phyloP scores from a whole-genome alignment of 2,797 vertebrate genomes.

The Glossophaga mutica region DNA sequence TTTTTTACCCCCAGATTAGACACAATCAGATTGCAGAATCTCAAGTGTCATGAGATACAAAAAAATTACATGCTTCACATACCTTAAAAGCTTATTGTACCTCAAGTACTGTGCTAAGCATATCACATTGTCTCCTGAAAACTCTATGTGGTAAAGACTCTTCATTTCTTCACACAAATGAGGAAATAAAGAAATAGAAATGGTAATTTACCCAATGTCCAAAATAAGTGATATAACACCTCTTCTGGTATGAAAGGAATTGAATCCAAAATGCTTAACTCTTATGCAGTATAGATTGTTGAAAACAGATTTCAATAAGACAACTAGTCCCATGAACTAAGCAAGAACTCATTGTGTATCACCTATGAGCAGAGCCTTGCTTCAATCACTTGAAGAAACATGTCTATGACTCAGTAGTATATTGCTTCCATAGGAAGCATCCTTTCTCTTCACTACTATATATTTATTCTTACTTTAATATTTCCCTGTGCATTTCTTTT shows the following conservation, averaged over 20 bases:
- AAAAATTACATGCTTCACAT: background rate
- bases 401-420: background rate
- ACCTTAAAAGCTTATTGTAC: background rate
- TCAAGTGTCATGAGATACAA: background rate
- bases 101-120: background rate
- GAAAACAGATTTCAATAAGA: background rate
- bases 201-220: background rate
- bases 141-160: background rate
- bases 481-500: background rate
- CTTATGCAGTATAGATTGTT: background rate
- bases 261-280: background rate
- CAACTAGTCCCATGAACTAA: background rate
- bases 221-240: background rate
- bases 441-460: background rate
- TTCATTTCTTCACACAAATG: background rate
- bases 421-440: background rate
- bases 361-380: background rate
- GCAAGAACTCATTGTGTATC: background rate
- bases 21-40: background rate
- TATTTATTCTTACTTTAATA: background rate
- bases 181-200: background rate
- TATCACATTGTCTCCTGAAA: background rate
- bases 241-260: background rate
- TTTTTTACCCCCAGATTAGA: background rate
- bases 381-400: background rate